Conservation (phyloP, 2,113 vertebrate genomes). For the Dasypus novemcinctus region DNA sequence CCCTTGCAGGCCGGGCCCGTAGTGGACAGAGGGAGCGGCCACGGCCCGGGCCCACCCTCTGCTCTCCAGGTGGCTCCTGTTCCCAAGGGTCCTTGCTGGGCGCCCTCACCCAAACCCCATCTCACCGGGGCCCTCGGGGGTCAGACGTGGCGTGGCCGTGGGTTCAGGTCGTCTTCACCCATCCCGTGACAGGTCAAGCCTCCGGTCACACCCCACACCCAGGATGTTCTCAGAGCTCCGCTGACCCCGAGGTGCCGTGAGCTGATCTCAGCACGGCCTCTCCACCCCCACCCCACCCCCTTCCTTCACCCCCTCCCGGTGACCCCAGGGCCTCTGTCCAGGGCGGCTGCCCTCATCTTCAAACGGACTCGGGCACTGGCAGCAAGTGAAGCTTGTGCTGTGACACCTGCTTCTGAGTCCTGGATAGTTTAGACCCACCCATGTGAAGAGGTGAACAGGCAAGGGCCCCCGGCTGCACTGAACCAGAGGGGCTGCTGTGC, state of each 20-base stretch:
- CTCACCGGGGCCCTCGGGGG: not conserved
- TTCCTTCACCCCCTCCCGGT: not conserved
- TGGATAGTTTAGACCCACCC: accelerated
- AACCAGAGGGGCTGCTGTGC: not conserved
- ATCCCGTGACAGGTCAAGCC: too few relatives aligned
- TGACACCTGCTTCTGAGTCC: not conserved
- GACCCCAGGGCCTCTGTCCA: not conserved
- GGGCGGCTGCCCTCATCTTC: not conserved
- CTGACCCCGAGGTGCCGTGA: not conserved
- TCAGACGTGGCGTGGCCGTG: not conserved
- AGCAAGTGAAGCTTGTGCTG: not conserved
- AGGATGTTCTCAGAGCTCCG: not conserved
- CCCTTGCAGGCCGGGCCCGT: too few relatives aligned
- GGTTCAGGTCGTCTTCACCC: not conserved
- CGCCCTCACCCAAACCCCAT: not conserved
- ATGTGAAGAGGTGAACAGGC: not conserved
- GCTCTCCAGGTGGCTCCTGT: not conserved
- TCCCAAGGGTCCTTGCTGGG: not conserved
- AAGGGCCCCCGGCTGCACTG: not conserved
- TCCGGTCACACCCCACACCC: not conserved
- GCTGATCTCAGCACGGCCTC: not conserved
- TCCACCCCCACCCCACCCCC: not conserved
- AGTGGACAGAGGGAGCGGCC: not conserved
- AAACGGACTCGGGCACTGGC: not conserved
- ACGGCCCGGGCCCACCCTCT: not conserved